Evolutionary conservation across 2,888 invertebrate species (phyloP).

Genomic region (Stenichneumon culpator): DNA sequence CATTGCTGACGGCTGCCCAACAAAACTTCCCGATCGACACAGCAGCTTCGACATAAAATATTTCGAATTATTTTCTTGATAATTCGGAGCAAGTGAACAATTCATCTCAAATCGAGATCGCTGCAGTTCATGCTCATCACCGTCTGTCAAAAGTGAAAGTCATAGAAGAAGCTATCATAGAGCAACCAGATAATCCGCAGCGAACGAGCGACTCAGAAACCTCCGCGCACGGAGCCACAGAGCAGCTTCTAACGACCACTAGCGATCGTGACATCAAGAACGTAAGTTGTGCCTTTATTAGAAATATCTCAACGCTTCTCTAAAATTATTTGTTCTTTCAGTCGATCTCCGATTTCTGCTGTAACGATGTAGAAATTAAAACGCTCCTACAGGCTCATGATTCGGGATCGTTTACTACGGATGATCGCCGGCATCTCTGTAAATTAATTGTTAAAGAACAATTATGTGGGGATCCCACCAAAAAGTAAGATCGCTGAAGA

Average conservation of each 20-base stretch:
- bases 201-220: not conserved
- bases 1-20: not conserved
- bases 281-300: not conserved
- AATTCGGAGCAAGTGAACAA: no score
- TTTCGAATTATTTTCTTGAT: no score
- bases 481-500: not conserved
- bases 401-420: not conserved
- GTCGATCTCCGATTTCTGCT: constrained; percentile 5
- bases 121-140: not conserved
- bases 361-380: not conserved
- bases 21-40: not conserved
- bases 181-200: not conserved
- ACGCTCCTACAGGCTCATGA: not conserved
- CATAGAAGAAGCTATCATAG: not conserved
- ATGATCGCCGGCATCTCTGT: not conserved
- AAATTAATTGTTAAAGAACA: not conserved
- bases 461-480: not conserved
- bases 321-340: not conserved
- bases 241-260: not conserved
- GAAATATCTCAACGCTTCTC: not conserved
- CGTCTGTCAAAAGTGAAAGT: not conserved
- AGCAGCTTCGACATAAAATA: not conserved
- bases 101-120: no score
- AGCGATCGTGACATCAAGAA: not conserved
- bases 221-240: not conserved